These are phyloP conservation scores for Dendrolimus kikuchii DNA, from an alignment of 1,140 invertebrate genomes.

Conservation along the genomic window DNA sequence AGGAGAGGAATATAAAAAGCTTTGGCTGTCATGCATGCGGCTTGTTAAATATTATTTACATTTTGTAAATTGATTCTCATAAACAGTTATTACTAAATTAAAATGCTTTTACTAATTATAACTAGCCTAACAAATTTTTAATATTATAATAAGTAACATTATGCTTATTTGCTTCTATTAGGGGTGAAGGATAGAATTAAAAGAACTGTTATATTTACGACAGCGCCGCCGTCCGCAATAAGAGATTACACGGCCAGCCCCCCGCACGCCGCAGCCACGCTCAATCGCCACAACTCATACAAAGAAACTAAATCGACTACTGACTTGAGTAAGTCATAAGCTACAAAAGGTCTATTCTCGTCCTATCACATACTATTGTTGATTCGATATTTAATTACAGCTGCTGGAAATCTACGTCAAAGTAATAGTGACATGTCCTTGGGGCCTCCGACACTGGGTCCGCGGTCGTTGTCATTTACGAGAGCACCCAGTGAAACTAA, in stretches of 20 bases:
- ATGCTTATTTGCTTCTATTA: conserved; percentile 21
- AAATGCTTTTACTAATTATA: too few relatives aligned
- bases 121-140: too few relatives aligned
- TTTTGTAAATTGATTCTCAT: too few relatives aligned
- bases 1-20: neutral
- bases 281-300: conserved; percentile 62
- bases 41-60: too few relatives aligned
- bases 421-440: conserved; percentile 66
- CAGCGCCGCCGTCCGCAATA: conserved; percentile 21
- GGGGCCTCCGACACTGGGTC: conserved; percentile 52
- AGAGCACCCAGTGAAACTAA: conserved; percentile 43
- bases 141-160: neutral
- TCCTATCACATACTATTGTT: conserved; percentile 1
- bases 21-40: too few relatives aligned
- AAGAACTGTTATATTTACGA: conserved; percentile 39
- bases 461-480: conserved; percentile 64
- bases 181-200: conserved; percentile 47
- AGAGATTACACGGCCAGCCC: conserved; percentile 43
- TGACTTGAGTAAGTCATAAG: conserved; percentile 47
- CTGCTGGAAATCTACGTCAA: conserved; percentile 40
- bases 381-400: conserved; percentile 23
- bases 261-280: conserved; percentile 28
- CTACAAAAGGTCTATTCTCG: too few relatives aligned
- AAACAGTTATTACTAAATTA: too few relatives aligned
- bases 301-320: conserved; percentile 58